Percentiles rank a stretch among this genome's conserved stretches.
Evolutionary conservation across 1,140 invertebrate genomes (phyloP).

Genomic region (Drosophila micromelanica): DNA sequence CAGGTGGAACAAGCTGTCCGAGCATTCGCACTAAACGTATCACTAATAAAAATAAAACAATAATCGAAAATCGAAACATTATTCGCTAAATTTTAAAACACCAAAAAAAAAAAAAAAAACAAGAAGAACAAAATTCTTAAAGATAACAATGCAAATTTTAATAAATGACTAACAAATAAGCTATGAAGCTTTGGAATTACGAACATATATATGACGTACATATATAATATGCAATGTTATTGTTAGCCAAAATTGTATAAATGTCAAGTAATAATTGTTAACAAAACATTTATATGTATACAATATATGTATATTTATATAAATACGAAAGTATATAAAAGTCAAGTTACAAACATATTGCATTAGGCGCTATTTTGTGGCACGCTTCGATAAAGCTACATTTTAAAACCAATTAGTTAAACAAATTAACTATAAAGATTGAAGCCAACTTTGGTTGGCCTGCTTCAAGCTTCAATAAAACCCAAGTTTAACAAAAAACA

Average conservation of each 20-base stretch:
- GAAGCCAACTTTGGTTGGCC: conserved; percentile 16
- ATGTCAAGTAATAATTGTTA: conserved; percentile 80
- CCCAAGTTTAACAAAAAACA: conserved; percentile 17
- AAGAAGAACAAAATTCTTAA: conserved; percentile 56
- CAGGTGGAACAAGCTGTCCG: conserved; percentile 60
- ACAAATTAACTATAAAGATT: conserved; percentile 1
- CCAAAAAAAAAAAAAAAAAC: conserved; percentile 20
- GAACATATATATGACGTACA: conserved; percentile 29
- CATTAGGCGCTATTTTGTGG: conserved; percentile 60
- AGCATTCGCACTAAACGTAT: conserved; percentile 80
- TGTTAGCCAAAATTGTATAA: conserved; percentile 83
- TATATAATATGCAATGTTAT: conserved; percentile 74
- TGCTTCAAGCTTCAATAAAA: conserved; percentile 53
- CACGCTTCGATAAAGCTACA: conserved; percentile 31
- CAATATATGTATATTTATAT: conserved; percentile 46
- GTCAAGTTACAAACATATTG: conserved; percentile 39
- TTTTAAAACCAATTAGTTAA: conserved; percentile 41
- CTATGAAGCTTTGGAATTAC: conserved; percentile 52
- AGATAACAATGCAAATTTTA: conserved; percentile 44
- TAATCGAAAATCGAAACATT: conserved; percentile 78
- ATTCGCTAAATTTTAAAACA: conserved; percentile 62
- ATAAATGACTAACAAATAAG: conserved; percentile 33
- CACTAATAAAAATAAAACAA: conserved; percentile 59
- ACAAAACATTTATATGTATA: conserved; percentile 70
- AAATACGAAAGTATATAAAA: conserved; percentile 38